Evolutionary conservation across 2,888 invertebrate genomes (phyloP), one percentile per base, ranked within the genome.

Genomic region (Eueremaeus valkanovi): DNA sequence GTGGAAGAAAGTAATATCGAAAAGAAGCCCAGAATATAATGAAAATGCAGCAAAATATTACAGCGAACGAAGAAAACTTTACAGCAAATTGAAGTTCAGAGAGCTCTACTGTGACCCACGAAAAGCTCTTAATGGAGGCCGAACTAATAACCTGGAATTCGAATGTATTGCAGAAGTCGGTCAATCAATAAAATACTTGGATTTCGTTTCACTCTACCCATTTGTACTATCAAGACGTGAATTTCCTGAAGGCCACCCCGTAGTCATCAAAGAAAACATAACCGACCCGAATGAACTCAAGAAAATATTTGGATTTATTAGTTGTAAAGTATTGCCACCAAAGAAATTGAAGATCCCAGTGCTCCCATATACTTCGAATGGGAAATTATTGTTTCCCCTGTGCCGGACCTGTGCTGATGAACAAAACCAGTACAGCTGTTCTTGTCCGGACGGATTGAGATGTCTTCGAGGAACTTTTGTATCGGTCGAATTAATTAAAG

Each of bases 71-170:
- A n/a, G n/a, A n/a, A n/a, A n/a, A n/a, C n/a, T n/a, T n/a, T n/a
- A n/a, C n/a, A n/a, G n/a, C n/a, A n/a, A n/a, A n/a, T n/a, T n/a
- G n/a, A n/a, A n/a, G n/a, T n/a, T n/a, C n/a, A n/a, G n/a, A n/a
- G n/a, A n/a, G n/a, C n/a, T n/a, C n/a, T n/a, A n/a, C n/a, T n/a
- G n/a, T n/a, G n/a, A n/a, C n/a, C n/a, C n/a, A n/a, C n/a, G n/a
- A n/a, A n/a, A n/a, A n/a, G 79, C 79, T 21, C 80, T 81, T 66
- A 80, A 72, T 77, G 80, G 81, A 3, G 81, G 81, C 0, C 45
- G 81, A 45, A 81, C 80, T 3, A 79, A 80, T 73, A 79, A 79
- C 9, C 75, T 80, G 77, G 75, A 79, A 24, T 42, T 81, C 16
- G 79, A 78, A 70, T 76, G 79, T 45, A 78, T 80, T 51, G 77